Base-by-base conservation (phyloP, 2,797 vertebrate species). In the Anas flavirostris region DNA sequence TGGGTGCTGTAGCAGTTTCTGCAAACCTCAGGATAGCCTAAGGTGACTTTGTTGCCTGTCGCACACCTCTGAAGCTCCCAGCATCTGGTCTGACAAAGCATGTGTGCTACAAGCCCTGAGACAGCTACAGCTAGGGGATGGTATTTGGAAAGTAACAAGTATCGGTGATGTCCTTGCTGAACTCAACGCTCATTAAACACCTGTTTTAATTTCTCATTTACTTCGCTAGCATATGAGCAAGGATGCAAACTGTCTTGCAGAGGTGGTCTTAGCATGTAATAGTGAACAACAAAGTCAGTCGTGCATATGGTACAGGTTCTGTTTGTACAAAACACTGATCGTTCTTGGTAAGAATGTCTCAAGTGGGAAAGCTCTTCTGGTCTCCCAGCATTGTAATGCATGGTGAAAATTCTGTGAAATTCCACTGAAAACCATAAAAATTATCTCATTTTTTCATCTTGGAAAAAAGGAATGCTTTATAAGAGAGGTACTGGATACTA, bases 121-220 rank as follows among this genome's bases (percentile, higher is more conserved):
- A 62, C 82, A 78, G 53, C 66, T 60, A 25, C 53, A 83, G 66
- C 64, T 59, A 60, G 37, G 44, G 35, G 90, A 15, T 28, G 64
- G 62, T 39, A 33, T 86, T 86, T 58, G 69, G 53, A 95, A 95
- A 37, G 83, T 68, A 33, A 90, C 85, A 83, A 93, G 58, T 86
- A 93, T 41, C 58, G 33, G 9, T 21, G 17, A 35, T 78, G 74
- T 88, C 88, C 90, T 95, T 53, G 33, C 22, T 93, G 77, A 95
- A 95, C 77, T 93, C 66, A 66, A 58, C 5, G 2, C 48, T 75
- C 87, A 25, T 96, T 93, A 94, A 94, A 62, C 93, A 94, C 83
- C 88, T 96, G 94, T 39, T 93, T 91, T 86, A 58, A 53, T 90
- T 88, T 93, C 66, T 64, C 19, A 74, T 63, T 75, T 87, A 68